phyloP scores from a whole-genome alignment of 2,888 invertebrate genomes.

The Mesopsocus fuscifrons region DNA sequence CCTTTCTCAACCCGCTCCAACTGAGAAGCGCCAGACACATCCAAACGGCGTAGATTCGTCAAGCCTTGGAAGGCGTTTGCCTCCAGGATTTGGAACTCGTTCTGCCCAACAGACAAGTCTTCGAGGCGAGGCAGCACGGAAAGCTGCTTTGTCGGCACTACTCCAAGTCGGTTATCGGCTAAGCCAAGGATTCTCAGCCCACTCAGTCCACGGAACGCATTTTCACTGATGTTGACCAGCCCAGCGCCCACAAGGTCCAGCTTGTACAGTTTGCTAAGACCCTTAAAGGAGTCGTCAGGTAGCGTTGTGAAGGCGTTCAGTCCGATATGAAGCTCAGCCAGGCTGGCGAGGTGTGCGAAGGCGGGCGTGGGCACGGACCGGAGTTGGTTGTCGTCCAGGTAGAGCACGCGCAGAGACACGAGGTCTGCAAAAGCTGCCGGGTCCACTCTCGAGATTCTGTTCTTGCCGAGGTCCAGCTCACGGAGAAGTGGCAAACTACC shows the following conservation, averaged over 20 bases:
- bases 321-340: constrained; percentile 71
- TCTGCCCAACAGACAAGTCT: constrained; percentile 64
- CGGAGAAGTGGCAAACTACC: constrained; percentile 53
- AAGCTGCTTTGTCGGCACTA: constrained; percentile 56
- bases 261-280: constrained; percentile 51
- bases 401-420: constrained; percentile 53
- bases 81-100: constrained; percentile 50
- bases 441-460: constrained; percentile 64
- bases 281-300: constrained; percentile 58
- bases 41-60: constrained; percentile 52
- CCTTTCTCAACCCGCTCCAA: constrained; percentile 54
- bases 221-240: constrained; percentile 54
- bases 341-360: constrained; percentile 49
- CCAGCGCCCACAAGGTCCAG: constrained; percentile 67
- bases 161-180: constrained; percentile 55
- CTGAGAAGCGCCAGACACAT: constrained; percentile 58
- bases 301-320: constrained; percentile 60
- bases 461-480: constrained; percentile 70
- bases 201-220: constrained; percentile 54
- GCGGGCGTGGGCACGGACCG: constrained; percentile 55
- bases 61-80: constrained; percentile 60
- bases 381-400: constrained; percentile 68
- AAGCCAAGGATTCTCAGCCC: constrained; percentile 58
- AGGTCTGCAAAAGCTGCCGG: constrained; percentile 57
- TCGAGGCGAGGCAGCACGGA: constrained; percentile 52